A percentile compares a stretch with the other conserved stretches of the same genome.
Evolutionary conservation across 2,888 invertebrate genomes (phyloP).

Genomic region (Schrankia costaestrigalis): DNA sequence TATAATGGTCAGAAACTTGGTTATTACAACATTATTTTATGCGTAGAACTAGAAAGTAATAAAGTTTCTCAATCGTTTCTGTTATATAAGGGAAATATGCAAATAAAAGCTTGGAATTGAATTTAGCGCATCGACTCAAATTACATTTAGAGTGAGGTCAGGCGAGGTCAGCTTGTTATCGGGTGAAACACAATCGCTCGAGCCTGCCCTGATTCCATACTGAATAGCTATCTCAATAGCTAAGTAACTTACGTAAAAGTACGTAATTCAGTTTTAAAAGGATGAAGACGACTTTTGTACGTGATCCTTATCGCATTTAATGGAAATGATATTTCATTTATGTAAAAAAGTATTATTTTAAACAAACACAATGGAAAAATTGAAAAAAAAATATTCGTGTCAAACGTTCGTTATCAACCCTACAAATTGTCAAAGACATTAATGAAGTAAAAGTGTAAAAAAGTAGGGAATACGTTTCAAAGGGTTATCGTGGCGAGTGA

Average conservation of each 20-base stretch:
- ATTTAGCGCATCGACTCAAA: conserved; percentile 44
- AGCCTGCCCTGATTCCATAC: conserved; percentile 41
- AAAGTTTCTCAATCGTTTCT: conserved; percentile 12
- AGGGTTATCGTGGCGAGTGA: no score
- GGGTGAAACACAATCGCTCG: conserved; percentile 48
- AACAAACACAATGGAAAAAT: no score
- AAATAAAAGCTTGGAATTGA: conserved; percentile 41
- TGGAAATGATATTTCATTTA: not conserved
- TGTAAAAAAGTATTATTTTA: no score
- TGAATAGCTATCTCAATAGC: conserved; percentile 32
- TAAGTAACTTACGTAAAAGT: conserved; percentile 25
- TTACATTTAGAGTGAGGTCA: conserved; percentile 42
- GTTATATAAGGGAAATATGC: conserved; percentile 29
- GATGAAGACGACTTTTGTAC: no score
- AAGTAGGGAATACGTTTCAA: no score
- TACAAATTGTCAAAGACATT: no score
- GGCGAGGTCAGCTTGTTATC: conserved; percentile 49
- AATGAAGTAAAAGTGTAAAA: no score
- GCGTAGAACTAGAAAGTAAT: conserved; percentile 11
- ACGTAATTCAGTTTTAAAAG: not conserved
- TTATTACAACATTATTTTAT: conserved; percentile 2
- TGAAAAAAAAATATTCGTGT: no score
- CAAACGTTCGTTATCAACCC: no score
- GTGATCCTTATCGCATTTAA: not conserved
- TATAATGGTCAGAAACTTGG: not conserved